These are phyloP conservation scores for Zaprionus gabonicus DNA, from an alignment of 1,140 invertebrate genomes.

Conservation along the genomic window DNA sequence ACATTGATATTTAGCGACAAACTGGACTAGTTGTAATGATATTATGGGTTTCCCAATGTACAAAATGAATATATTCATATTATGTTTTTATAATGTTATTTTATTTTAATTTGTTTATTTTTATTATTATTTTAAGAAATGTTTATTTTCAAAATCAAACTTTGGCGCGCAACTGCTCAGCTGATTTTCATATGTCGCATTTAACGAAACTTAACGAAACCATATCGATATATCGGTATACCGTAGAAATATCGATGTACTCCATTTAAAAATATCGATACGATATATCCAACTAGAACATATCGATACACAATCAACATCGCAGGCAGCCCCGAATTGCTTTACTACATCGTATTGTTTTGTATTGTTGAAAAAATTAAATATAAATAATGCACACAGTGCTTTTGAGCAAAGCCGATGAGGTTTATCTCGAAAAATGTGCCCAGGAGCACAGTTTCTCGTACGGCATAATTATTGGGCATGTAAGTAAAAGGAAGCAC, in stretches of 20 bases:
- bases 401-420: constrained; percentile 74
- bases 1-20: not conserved
- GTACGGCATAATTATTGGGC: constrained; percentile 77
- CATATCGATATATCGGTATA: not conserved
- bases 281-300: not conserved
- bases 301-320: constrained; percentile 33
- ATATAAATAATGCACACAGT: constrained; percentile 70
- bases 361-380: constrained; percentile 35
- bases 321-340: constrained; percentile 16
- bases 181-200: not conserved
- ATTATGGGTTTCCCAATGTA: not conserved
- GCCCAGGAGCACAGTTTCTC: constrained; percentile 74
- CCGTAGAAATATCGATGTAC: not conserved
- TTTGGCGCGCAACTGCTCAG: not conserved
- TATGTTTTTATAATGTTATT: not conserved
- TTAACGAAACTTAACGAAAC: not conserved
- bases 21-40: not conserved
- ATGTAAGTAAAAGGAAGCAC: constrained; percentile 61
- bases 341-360: constrained; percentile 12
- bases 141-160: not conserved
- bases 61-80: not conserved
- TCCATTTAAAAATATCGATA: not conserved
- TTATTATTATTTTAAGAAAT: not conserved
- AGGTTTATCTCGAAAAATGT: constrained; percentile 79
- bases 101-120: not conserved